Evolutionary conservation across 2,888 invertebrate genomes (phyloP).

Genomic region (Chloromyia formosa): DNA sequence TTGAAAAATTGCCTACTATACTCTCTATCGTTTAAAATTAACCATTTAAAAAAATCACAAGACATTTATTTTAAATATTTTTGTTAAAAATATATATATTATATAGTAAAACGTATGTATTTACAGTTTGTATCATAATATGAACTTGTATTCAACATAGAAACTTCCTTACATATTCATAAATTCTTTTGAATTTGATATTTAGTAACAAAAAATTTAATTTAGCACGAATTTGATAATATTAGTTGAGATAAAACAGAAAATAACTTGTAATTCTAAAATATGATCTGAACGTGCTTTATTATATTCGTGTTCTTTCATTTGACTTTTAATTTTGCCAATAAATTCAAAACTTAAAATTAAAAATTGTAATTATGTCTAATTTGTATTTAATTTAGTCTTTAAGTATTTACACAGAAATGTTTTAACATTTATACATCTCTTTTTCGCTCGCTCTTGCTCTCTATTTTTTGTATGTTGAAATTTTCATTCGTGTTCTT

Average conservation of each 20-base stretch:
- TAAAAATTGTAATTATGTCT: conserved; percentile 34
- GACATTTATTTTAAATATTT: conserved; percentile 25
- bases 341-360: conserved; percentile 43
- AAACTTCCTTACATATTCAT: no score
- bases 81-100: conserved; percentile 4
- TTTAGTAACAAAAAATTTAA: not conserved
- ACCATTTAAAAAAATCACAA: conserved; percentile 39
- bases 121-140: not conserved
- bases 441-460: not conserved
- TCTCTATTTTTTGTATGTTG: conserved; percentile 19
- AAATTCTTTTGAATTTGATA: no score
- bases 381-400: conserved; percentile 17
- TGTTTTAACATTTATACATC: no score
- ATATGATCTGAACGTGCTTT: conserved; percentile 26
- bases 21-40: conserved; percentile 21
- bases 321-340: conserved; percentile 24
- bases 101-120: not conserved
- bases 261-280: no score
- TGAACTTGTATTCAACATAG: not conserved
- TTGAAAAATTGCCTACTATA: conserved; percentile 9
- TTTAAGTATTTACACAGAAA: conserved; percentile 41
- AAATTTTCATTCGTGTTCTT: not conserved
- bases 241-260: not conserved
- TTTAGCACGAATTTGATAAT: not conserved
- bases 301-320: not conserved